Conservation (phyloP, 2,888 invertebrate species). For the Catocala sponsa region DNA sequence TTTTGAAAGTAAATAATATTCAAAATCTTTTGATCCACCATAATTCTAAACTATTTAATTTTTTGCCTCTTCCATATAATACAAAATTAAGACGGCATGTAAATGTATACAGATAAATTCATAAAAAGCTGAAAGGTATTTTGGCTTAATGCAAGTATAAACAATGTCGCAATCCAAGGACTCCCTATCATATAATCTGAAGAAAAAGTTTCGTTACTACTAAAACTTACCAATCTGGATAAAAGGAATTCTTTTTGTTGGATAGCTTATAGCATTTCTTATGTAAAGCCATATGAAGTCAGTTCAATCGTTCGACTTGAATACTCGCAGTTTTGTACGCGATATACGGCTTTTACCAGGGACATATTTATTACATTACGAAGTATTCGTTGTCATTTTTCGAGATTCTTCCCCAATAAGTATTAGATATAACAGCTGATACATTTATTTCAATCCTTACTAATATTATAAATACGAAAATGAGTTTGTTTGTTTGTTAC, state of each 20-base stretch:
- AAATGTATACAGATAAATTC: neutral
- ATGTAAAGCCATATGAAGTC: conserved; percentile 10
- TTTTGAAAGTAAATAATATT: too few species aligned
- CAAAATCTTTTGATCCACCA: too few species aligned
- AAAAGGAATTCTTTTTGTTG: conserved; percentile 11
- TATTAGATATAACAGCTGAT: conserved; percentile 9
- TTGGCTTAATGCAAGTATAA: neutral
- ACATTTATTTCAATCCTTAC: neutral
- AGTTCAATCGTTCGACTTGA: conserved; percentile 7
- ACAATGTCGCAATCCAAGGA: neutral
- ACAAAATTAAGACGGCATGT: too few species aligned
- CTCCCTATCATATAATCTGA: neutral
- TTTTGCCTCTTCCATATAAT: too few species aligned
- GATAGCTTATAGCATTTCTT: conserved; percentile 5
- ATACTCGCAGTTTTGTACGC: conserved; percentile 3
- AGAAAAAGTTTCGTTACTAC: conserved; percentile 16
- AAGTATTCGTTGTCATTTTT: neutral
- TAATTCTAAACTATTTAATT: too few species aligned
- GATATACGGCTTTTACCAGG: conserved; percentile 11
- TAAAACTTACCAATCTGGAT: conserved; percentile 13
- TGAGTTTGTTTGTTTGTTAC: too few species aligned
- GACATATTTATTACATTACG: conserved; percentile 8
- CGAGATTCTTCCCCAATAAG: neutral
- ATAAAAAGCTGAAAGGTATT: neutral
- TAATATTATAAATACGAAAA: too few species aligned